Evolutionary conservation across 2,888 invertebrate genomes (phyloP), one percentile per base, ranked within the genome.

Genomic region (Synergus gifuensis): DNA sequence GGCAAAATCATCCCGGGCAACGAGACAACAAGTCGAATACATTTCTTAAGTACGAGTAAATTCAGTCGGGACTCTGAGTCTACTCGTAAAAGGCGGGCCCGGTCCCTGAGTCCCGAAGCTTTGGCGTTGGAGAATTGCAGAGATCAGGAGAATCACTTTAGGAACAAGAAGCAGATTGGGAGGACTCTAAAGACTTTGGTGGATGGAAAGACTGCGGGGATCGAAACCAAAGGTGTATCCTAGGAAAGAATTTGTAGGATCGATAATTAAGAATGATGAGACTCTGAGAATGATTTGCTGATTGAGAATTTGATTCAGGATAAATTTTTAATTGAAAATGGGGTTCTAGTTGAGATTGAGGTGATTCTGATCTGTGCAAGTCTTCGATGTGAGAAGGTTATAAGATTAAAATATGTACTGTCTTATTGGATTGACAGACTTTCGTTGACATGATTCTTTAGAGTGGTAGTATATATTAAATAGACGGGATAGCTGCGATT

Each of bases 41-140:
- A 85, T 92, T 92, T 89, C 91, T 92, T 82, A 92, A 92, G 87
- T 92, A 92, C 90, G 92, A 92, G 89, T 92, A 92, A 90, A 89
- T 87, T 87, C 84, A 83, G 83, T 42, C 86, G 90, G 89, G 89
- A 86, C 89, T 88, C 87, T 85, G 88, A 89, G 88, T 90, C 87
- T 89, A 89, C 87, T 90, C 90, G 88, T 90, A 89, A 88, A 90
- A 89, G 87, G 83, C 88, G 90, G 90, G 88, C 90, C 86, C 89
- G 89, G 85, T 90, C 90, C 90, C 88, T 88, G 86, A 88, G 90
- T 90, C 90, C 90, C 89, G 88, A 89, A 81, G 85, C 84, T 83
- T 81, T 86, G 80, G 85, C 85, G 77, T 83, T 85, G 78, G 87
- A 87, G 79, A 86, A 85, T 82, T 85, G 85, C 87, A 86, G 84